Percentiles rank a stretch among this genome's conserved stretches.
These are phyloP conservation scores for Thymelicus sylvestris DNA, from an alignment of 2,888 invertebrate genomes.

Conservation along the genomic window DNA sequence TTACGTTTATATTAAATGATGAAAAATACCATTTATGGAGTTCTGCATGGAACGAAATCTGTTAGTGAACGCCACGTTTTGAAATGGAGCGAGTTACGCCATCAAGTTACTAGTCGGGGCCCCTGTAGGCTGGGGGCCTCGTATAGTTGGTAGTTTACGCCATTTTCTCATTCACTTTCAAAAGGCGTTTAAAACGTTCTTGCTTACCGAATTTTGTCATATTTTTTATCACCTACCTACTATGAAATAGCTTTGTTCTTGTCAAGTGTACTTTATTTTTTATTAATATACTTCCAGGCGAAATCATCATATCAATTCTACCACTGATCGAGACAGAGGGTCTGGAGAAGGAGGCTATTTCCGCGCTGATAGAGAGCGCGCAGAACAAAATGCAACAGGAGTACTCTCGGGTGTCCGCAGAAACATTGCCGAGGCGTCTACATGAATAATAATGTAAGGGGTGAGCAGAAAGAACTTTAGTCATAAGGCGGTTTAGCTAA, in stretches of 20 bases:
- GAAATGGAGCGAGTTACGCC: too few species aligned
- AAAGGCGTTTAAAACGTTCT: too few species aligned
- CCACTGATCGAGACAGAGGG: conserved; percentile 89
- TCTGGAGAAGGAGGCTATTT: conserved; percentile 86
- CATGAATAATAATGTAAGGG: conserved; percentile 27
- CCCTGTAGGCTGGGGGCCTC: too few species aligned
- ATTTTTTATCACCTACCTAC: too few species aligned
- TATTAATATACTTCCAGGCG: conserved; percentile 74
- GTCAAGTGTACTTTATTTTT: not conserved
- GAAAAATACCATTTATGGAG: too few species aligned
- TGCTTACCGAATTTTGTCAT: too few species aligned
- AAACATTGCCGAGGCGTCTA: conserved; percentile 51
- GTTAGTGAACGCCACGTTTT: too few species aligned
- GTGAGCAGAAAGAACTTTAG: conserved; percentile 7
- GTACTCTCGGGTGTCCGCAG: conserved; percentile 72
- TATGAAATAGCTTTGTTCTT: not conserved
- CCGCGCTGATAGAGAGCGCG: conserved; percentile 86
- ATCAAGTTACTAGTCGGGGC: too few species aligned
- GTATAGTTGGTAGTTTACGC: too few species aligned
- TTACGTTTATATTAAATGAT: too few species aligned
- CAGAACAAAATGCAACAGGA: conserved; percentile 88
- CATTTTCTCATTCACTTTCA: too few species aligned
- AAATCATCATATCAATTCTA: conserved; percentile 88
- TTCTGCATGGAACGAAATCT: too few species aligned
- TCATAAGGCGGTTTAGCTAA: not conserved